phyloP scores from a whole-genome alignment of 2,113 vertebrate species.

The Gobio gobio region DNA sequence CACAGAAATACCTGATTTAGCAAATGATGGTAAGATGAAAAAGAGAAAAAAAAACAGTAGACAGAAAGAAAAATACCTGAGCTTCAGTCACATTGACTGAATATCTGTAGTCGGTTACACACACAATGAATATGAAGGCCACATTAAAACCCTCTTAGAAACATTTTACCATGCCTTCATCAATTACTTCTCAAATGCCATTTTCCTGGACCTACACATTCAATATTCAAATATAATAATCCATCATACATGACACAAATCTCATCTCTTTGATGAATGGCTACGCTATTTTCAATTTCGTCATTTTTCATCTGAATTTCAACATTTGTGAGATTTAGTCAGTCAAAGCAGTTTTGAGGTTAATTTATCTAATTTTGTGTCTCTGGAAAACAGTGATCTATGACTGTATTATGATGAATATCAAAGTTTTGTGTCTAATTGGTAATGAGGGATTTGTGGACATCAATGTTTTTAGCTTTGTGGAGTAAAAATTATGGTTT shows the following conservation, averaged over 20 bases:
- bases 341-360: too few species aligned
- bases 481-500: too few species aligned
- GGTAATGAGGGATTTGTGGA: too few species aligned
- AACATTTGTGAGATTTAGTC: too few species aligned
- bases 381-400: too few species aligned
- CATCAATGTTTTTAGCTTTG: too few species aligned
- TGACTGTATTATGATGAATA: too few species aligned
- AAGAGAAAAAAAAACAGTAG: not conserved
- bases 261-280: too few species aligned
- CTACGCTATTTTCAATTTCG: too few species aligned
- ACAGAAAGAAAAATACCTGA: not conserved
- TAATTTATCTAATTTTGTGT: too few species aligned
- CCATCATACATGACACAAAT: not conserved
- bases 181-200: not conserved
- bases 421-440: too few species aligned
- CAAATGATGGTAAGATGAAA: not conserved
- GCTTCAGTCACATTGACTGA: not conserved
- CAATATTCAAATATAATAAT: not conserved
- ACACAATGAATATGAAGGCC: not conserved
- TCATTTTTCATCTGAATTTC: too few species aligned
- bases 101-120: not conserved
- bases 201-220: not conserved
- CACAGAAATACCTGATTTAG: not conserved
- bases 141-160: not conserved
- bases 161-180: not conserved